A percentile compares a stretch with the other conserved stretches of the same genome.
Evolutionary conservation across 1,140 invertebrate species (phyloP).

Genomic region (Brachionus koreanus): DNA sequence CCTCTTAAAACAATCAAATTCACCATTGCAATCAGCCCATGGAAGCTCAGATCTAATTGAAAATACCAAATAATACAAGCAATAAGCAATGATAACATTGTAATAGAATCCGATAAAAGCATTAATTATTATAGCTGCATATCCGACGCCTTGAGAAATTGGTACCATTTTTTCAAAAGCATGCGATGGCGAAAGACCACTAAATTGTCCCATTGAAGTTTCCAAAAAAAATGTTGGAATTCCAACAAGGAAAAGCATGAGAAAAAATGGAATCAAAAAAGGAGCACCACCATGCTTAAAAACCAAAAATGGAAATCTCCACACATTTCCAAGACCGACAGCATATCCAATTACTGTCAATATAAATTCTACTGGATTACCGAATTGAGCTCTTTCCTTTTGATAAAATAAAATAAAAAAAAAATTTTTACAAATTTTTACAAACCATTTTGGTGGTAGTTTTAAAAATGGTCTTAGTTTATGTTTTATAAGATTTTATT

Average conservation of each 20-base stretch:
- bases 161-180: constrained; percentile 17
- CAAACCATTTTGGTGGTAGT: background rate
- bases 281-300: constrained; percentile 44
- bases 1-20: constrained; percentile 45
- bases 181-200: background rate
- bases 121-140: constrained; percentile 17
- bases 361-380: constrained; percentile 48
- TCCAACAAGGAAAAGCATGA: constrained; percentile 20
- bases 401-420: background rate
- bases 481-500: background rate
- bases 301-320: constrained; percentile 44
- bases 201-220: constrained; percentile 44
- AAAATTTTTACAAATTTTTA: background rate
- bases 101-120: constrained; percentile 46
- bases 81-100: constrained; percentile 44
- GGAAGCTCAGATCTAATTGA: constrained; percentile 66
- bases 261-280: constrained; percentile 28
- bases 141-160: constrained; percentile 37
- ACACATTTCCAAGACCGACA: constrained; percentile 46
- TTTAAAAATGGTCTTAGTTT: background rate
- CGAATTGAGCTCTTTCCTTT: constrained; percentile 48
- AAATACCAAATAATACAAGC: constrained; percentile 44
- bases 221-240: constrained; percentile 41
- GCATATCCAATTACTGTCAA: constrained; percentile 50
- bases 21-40: constrained; percentile 65